phyloP scores from a whole-genome alignment of 2,888 invertebrate species.

The Punctoribates punctum region DNA sequence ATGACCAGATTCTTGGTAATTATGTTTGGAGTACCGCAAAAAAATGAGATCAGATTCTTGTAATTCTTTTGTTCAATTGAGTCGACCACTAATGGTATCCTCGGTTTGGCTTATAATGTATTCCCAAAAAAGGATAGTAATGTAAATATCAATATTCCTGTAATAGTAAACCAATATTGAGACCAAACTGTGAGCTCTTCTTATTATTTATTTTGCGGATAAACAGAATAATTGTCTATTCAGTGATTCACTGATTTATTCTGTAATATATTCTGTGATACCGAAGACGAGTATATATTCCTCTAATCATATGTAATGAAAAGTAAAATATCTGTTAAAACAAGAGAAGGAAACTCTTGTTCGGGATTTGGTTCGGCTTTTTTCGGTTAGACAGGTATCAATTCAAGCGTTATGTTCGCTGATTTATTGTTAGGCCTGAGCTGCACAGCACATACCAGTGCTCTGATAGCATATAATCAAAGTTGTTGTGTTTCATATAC shows the following conservation, averaged over 20 bases:
- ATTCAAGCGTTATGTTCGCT: not conserved
- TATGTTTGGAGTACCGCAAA: not conserved
- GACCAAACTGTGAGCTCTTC: too few species aligned
- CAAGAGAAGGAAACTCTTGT: not conserved
- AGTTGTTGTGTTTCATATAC: too few species aligned
- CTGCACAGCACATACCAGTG: not conserved
- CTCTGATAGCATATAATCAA: not conserved
- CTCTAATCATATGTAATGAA: not conserved
- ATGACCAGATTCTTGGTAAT: not conserved
- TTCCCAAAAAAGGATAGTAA: not conserved
- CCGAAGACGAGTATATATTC: not conserved
- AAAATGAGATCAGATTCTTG: not conserved
- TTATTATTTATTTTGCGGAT: too few species aligned
- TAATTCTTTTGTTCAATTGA: not conserved
- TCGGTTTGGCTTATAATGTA: not conserved
- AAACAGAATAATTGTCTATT: too few species aligned
- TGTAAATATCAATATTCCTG: not conserved
- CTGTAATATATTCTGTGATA: too few species aligned
- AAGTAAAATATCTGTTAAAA: not conserved
- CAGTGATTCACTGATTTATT: too few species aligned
- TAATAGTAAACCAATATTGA: not conserved
- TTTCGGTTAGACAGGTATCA: conserved; percentile 30
- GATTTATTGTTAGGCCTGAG: not conserved
- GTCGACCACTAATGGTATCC: not conserved
- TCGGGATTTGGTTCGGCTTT: not conserved